Base-by-base conservation (phyloP, 2,888 invertebrate genomes). In the Drosophila cracens region DNA sequence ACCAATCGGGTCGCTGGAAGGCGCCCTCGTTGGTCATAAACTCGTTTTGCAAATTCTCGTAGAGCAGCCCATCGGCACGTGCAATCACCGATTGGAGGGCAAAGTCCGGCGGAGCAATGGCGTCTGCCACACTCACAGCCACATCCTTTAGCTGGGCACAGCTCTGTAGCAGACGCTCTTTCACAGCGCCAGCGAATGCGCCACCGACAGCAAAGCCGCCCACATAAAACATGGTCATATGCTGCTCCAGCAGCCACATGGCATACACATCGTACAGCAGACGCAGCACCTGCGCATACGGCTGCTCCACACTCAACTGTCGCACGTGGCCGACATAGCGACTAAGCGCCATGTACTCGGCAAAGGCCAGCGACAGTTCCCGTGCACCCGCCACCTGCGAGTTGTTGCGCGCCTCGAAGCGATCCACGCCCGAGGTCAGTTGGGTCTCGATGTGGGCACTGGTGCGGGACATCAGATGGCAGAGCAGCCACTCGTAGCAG, bases 21-120 rank as follows among this genome's bases (percentile, higher is more conserved):
- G 95, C 95, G 7, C 95, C 95, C 0, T 95, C 95, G 79, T 95
- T 95, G 77, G 95, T 95, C 94, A 96, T 95, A 92, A 97, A 95
- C 73, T 95, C 95, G 72, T 95, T 95, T 91, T 96, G 96, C 21
- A 97, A 94, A 91, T 96, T 95, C 92, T 96, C 95, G 92, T 83
- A 97, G 58, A 92, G 81, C 33, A 92, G 72, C 75, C 98, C 98
- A 94, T 98, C 97, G 34, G 97, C 96, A 89, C 94, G 95, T 60
- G 97, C 98, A 25, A 98, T 94, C 40, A 97, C 96, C 33, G 98
- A 98, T 93, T 98, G 97, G 18, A 98, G 94, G 40, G 98, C 95
- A 92, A 97, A 98, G 93, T 98, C 98, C 0, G 98, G 96, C 1
- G 98, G 98, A 4, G 98, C 97, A 33, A 98, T 94, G 34, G 96